These are phyloP conservation scores for Trichopoda pennipes DNA, from an alignment of 2,888 invertebrate species.

Conservation along the genomic window DNA sequence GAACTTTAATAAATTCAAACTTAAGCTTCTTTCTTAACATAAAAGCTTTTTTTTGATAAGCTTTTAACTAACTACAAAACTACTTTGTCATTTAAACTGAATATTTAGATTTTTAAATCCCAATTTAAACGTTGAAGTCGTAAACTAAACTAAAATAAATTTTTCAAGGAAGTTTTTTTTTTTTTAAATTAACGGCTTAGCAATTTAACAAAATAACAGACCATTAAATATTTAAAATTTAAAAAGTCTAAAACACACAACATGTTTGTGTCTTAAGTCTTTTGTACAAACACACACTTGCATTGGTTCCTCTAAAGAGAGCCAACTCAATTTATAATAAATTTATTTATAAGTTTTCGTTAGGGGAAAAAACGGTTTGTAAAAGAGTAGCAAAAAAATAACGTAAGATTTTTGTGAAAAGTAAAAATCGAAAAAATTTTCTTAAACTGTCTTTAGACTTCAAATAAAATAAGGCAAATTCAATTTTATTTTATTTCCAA, in stretches of 20 bases:
- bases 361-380: too few species aligned
- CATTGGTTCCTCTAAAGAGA: too few species aligned
- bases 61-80: conserved; percentile 56
- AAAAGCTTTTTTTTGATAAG: conserved; percentile 17
- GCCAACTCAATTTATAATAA: too few species aligned
- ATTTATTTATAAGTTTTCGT: too few species aligned
- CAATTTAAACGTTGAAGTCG: conserved; percentile 14
- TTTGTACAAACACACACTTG: conserved; percentile 2
- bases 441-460: too few species aligned
- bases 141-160: neutral
- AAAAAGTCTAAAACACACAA: neutral
- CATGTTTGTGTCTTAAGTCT: conserved; percentile 48
- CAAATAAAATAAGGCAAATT: too few species aligned
- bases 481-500: too few species aligned
- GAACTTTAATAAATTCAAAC: neutral
- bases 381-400: too few species aligned
- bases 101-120: neutral
- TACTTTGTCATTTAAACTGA: conserved; percentile 15
- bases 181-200: too few species aligned
- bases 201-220: neutral
- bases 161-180: neutral
- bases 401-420: too few species aligned
- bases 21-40: conserved; percentile 17
- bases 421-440: too few species aligned
- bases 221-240: neutral